Percentiles rank a stretch among this genome's conserved stretches.
Conservation (phyloP, 2,888 invertebrate species). For the Lasiommata megera region DNA sequence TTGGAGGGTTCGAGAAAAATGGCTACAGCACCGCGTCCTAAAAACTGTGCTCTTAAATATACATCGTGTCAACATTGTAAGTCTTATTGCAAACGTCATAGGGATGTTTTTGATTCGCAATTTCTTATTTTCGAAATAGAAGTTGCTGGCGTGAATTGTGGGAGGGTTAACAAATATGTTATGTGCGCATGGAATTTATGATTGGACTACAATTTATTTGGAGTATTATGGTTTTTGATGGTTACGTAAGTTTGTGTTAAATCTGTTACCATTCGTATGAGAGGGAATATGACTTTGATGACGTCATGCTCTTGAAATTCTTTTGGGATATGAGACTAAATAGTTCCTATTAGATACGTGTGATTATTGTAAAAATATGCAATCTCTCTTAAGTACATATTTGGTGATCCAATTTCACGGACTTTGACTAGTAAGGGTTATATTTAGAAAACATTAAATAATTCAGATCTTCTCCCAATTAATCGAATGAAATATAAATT, state of each 20-base stretch:
- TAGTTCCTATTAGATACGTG: too few relatives aligned
- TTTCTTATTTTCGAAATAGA: conserved; percentile 22
- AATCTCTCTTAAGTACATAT: too few relatives aligned
- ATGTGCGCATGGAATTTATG: conserved; percentile 48
- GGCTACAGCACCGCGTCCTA: conserved; percentile 53
- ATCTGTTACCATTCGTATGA: background rate
- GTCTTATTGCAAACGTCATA: conserved; percentile 21
- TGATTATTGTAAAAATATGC: too few relatives aligned
- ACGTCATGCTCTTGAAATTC: background rate
- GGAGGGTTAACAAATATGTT: conserved; percentile 54
- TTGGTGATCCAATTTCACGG: too few relatives aligned
- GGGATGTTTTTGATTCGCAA: background rate
- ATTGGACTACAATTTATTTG: conserved; percentile 39
- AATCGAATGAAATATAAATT: too few relatives aligned
- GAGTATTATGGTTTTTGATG: conserved; percentile 30
- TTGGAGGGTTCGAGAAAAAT: conserved; percentile 72
- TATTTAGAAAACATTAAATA: too few relatives aligned
- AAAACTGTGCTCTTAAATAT: conserved; percentile 61
- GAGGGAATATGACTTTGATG: background rate
- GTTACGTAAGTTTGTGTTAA: background rate
- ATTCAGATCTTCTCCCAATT: too few relatives aligned
- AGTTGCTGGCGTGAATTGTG: conserved; percentile 42
- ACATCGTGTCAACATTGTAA: conserved; percentile 40
- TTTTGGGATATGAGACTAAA: too few relatives aligned
- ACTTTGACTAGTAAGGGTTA: too few relatives aligned